Evolutionary conservation across 2,888 invertebrate species (phyloP), one percentile per base, ranked within the genome.

Genomic region (Panzeria rudis): DNA sequence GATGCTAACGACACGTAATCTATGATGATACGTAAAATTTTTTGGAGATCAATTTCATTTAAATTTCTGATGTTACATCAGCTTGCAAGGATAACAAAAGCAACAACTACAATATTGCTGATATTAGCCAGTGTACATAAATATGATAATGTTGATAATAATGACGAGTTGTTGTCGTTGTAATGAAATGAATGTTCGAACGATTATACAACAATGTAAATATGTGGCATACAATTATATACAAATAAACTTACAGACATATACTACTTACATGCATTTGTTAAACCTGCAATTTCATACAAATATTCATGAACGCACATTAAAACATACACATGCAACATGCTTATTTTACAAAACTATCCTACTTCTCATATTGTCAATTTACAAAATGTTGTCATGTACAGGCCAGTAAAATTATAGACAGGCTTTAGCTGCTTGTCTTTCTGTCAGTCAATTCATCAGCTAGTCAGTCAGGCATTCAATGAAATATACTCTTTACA

Each of bases 341-440:
- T 17, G 0, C 3, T 17, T 29, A 3, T 11, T 38, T 38, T 9
- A 17, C 41, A 15, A 38, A 38, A 23, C 17, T 7, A 47, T 3
- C 3, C 29, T 17, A 11, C 56, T 29, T 23, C 8, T 52, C 29
- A 56, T 50, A 69, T 47, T 59, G 64, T 61, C 61, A 84, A 66
- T 81, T 66, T 81, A 77, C 76, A 80, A 59, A 84, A 68, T 76
- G 76, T 66, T 80, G 84, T 84, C 80, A 81, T 44, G 35, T 68
- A 32, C 76, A 59, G 62, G 62, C 47, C 44, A 56, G 38, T 29
- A 32, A 68, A 68, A 81, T 41, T 69, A 62, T 62, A 75, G 32
- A 32, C 80, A 75, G 41, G 50, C 54, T 61, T 5, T 47, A 59
- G 20, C 56, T 66, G 32, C 29, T 56, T 56, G 68, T 4, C 32